Conservation (phyloP, 2,113 vertebrate genomes). For the Oreocharis arfaki region DNA sequence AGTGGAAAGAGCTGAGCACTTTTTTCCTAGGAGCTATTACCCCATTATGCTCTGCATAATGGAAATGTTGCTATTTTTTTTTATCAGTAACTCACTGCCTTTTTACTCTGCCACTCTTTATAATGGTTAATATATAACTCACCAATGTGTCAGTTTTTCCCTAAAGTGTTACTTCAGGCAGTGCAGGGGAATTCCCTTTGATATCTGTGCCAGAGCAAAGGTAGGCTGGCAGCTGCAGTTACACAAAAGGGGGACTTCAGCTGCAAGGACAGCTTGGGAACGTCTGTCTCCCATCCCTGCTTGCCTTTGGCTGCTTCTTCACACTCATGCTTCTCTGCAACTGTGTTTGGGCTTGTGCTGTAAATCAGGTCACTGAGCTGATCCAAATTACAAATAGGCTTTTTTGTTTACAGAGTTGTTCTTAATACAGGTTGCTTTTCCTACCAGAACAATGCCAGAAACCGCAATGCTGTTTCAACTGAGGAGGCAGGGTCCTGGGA, state of each 20-base stretch:
- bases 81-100: neutral
- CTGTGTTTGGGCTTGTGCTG: neutral
- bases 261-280: neutral
- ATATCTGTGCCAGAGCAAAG: neutral
- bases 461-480: neutral
- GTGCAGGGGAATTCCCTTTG: neutral
- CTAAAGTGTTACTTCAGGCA: neutral
- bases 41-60: neutral
- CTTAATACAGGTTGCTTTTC: neutral
- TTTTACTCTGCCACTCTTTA: neutral
- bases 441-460: neutral
- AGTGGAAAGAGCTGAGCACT: neutral
- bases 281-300: neutral
- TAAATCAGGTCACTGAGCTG: neutral
- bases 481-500: neutral
- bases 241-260: neutral
- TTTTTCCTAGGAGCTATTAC: neutral
- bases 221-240: neutral
- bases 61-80: neutral
- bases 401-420: neutral
- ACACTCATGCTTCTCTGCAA: neutral
- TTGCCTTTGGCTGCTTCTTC: neutral
- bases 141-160: neutral
- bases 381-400: neutral
- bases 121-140: constrained; percentile 14